Evolutionary conservation across 2,888 invertebrate species (phyloP).

Genomic region (Drosophila limbata): DNA sequence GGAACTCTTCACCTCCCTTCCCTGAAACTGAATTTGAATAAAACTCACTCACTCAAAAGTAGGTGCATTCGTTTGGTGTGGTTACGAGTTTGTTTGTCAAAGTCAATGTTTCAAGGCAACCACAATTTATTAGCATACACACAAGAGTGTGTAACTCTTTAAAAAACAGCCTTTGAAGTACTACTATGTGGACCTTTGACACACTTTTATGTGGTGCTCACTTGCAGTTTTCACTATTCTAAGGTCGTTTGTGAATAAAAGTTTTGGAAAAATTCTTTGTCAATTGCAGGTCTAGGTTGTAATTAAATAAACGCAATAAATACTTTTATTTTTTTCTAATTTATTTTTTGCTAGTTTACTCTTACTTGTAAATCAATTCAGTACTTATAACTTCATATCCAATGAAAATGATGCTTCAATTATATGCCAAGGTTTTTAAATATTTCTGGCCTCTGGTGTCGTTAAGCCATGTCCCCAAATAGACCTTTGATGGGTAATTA

Average conservation of each 20-base stretch:
- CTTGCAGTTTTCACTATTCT: not conserved
- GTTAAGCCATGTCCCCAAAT: not conserved
- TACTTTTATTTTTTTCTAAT: too few relatives aligned
- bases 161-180: conserved; percentile 7
- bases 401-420: not conserved
- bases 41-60: not conserved
- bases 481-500: conserved; percentile 53
- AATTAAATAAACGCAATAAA: too few relatives aligned
- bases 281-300: not conserved
- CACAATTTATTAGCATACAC: conserved; percentile 23
- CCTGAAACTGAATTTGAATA: not conserved
- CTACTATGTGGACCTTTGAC: conserved; percentile 1
- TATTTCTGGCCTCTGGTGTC: not conserved
- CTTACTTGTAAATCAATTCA: too few relatives aligned
- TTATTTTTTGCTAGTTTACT: too few relatives aligned
- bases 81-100: conserved; percentile 22
- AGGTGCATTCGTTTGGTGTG: conserved; percentile 38
- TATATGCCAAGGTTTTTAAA: not conserved
- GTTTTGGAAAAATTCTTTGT: not conserved
- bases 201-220: not conserved
- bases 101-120: conserved; percentile 38
- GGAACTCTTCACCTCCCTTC: not conserved
- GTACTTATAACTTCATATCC: too few relatives aligned
- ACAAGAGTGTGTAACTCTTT: conserved; percentile 2
- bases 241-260: not conserved